phyloP scores from a whole-genome alignment of 2,113 vertebrate genomes.

The Eolophus roseicapilla region DNA sequence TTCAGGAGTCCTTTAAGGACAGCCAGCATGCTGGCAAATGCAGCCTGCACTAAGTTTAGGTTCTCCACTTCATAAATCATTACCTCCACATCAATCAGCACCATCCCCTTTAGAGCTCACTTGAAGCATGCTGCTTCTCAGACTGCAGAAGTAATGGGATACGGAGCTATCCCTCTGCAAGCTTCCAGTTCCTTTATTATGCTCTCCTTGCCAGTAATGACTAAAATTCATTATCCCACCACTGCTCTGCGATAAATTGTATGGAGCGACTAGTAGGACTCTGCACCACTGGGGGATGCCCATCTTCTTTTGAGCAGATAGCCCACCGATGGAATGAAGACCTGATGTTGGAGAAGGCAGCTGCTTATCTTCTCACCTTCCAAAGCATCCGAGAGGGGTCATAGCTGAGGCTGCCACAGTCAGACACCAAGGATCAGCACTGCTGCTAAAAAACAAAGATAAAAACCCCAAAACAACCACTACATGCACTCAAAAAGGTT shows the following conservation, averaged over 20 bases:
- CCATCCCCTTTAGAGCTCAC: neutral
- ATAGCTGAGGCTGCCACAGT: neutral
- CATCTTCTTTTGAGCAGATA: neutral
- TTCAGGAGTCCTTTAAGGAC: conserved; percentile 46
- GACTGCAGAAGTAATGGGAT: neutral
- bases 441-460: neutral
- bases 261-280: rapidly evolving
- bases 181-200: neutral
- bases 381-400: neutral
- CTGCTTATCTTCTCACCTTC: neutral
- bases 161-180: neutral
- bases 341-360: neutral
- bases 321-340: rapidly evolving
- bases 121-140: neutral
- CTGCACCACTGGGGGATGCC: neutral
- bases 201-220: neutral
- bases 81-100: neutral
- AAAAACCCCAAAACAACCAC: neutral
- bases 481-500: rapidly evolving
- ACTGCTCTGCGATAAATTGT: neutral
- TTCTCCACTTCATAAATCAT: neutral
- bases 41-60: neutral
- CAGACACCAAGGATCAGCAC: neutral
- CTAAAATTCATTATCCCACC: neutral
- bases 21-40: conserved; percentile 5